Conservation (phyloP, 2,888 invertebrate genomes). For the Branchellion lobata region DNA sequence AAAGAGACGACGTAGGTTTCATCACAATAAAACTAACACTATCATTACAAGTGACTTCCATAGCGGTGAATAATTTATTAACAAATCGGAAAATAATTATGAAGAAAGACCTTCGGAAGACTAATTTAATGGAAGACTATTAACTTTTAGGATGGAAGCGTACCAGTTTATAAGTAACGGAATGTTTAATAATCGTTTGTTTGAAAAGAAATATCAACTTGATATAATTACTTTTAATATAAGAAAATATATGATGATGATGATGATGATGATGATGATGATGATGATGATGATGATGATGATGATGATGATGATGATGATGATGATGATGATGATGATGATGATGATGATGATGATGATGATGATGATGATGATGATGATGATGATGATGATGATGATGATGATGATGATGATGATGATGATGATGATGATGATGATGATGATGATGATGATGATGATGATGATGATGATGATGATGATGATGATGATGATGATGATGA, state of each 20-base stretch:
- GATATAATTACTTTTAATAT: too few species aligned
- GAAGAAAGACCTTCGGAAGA: too few species aligned
- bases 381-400: slow-evolving; percentile 38
- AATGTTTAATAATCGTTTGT: too few species aligned
- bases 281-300: slow-evolving; percentile 19
- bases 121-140: too few species aligned
- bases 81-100: too few species aligned
- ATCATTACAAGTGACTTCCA: too few species aligned
- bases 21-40: too few species aligned
- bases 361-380: slow-evolving; percentile 32
- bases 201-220: too few species aligned
- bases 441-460: slow-evolving; percentile 18
- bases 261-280: slow-evolving; percentile 17
- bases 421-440: slow-evolving; percentile 15
- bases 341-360: slow-evolving; percentile 18
- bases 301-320: slow-evolving; percentile 23
- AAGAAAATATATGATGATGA: neutral
- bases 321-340: slow-evolving; percentile 16
- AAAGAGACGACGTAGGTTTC: neutral
- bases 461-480: neutral
- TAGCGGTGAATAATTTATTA: too few species aligned
- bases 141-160: too few species aligned
- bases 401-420: slow-evolving; percentile 33
- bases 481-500: slow-evolving; percentile 39
- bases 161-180: too few species aligned